These are phyloP conservation scores for Chaetodon auriga DNA, from an alignment of 2,113 vertebrate genomes.

Conservation along the genomic window DNA sequence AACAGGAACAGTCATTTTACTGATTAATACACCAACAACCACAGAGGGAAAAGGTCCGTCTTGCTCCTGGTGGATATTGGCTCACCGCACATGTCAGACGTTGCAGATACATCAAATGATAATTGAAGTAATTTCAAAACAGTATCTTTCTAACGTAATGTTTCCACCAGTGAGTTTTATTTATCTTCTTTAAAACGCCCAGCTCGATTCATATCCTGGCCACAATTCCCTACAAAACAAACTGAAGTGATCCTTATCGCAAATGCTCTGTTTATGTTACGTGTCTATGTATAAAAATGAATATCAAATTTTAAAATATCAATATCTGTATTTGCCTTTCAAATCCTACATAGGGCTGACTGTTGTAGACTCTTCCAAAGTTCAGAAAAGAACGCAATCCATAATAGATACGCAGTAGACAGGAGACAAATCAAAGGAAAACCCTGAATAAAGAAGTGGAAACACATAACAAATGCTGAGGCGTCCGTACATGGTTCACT, in stretches of 20 bases:
- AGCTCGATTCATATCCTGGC: neutral
- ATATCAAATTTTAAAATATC: neutral
- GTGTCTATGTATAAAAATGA: too few relatives aligned
- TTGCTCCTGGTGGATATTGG: neutral
- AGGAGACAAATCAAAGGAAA: neutral
- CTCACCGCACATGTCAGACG: neutral
- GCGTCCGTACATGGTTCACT: neutral
- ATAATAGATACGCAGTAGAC: neutral
- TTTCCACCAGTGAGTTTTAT: neutral
- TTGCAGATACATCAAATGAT: neutral
- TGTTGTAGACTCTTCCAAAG: neutral
- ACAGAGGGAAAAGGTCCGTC: neutral
- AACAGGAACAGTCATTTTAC: slow-evolving; percentile 1
- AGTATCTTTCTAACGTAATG: neutral
- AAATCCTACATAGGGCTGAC: neutral
- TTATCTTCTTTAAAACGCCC: neutral
- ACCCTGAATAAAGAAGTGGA: neutral
- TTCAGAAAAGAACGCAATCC: neutral
- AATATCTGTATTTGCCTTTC: neutral
- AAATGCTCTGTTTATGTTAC: neutral
- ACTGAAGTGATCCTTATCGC: neutral
- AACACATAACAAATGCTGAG: too few relatives aligned
- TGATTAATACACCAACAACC: slow-evolving; percentile 23
- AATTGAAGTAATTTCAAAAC: neutral
- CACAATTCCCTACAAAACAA: neutral